These are phyloP conservation scores for Silurus asotus DNA, from an alignment of 2,113 vertebrate species.

Conservation along the genomic window DNA sequence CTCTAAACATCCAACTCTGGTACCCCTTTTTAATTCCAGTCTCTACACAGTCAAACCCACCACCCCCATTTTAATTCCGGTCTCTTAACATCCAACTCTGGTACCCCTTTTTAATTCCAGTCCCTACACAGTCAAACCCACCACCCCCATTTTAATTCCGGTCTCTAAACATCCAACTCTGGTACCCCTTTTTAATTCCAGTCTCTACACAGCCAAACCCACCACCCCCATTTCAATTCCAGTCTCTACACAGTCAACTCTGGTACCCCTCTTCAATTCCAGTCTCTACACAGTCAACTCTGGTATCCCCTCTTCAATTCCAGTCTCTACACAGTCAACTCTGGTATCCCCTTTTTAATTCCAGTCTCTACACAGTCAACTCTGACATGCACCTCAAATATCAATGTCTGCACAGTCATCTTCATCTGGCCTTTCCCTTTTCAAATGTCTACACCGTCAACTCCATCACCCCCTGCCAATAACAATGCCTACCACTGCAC, in stretches of 20 bases:
- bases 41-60: no score
- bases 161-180: not conserved
- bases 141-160: no score
- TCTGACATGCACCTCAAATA: no score
- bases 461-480: no score
- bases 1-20: not conserved
- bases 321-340: not conserved
- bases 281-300: not conserved
- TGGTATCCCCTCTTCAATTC: not conserved
- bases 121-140: not conserved
- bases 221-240: no score
- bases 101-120: no score
- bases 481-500: not conserved
- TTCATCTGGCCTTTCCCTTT: no score
- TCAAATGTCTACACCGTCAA: no score
- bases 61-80: not conserved
- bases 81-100: not conserved
- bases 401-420: no score
- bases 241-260: not conserved
- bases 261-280: not conserved
- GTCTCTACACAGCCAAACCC: no score
- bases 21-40: not conserved
- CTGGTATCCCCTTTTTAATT: not conserved
- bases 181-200: not conserved
- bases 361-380: no score